These are phyloP conservation scores for Stramonita haemastoma DNA, from an alignment of 2,888 invertebrate species.

Conservation along the genomic window DNA sequence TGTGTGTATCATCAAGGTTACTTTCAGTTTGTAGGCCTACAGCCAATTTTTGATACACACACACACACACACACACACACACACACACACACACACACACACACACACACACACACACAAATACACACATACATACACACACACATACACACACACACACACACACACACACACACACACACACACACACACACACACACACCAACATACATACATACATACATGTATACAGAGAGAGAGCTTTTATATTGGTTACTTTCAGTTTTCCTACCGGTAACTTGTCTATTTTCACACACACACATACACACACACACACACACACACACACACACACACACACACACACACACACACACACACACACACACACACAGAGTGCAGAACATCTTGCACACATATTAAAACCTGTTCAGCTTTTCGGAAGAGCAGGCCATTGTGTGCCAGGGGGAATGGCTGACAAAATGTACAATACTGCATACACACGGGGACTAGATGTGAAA, in stretches of 20 bases:
- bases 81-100: neutral
- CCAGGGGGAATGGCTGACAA: no score
- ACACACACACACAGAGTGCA: no score
- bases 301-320: neutral
- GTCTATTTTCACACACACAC: neutral
- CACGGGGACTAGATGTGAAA: no score
- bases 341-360: neutral
- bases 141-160: neutral
- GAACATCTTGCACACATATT: no score
- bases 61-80: no score
- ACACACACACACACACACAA: neutral
- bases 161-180: neutral
- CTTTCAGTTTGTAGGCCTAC: no score
- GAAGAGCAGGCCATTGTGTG: no score
- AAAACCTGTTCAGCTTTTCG: no score
- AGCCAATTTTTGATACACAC: no score
- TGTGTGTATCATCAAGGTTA: no score
- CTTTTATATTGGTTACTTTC: neutral
- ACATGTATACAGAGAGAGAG: neutral
- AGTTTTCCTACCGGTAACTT: neutral
- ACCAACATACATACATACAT: neutral
- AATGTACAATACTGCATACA: no score
- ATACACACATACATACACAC: neutral
- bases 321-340: neutral
- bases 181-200: neutral